Conservation (phyloP, 2,888 invertebrate genomes). For the Linnaemya tessellans region DNA sequence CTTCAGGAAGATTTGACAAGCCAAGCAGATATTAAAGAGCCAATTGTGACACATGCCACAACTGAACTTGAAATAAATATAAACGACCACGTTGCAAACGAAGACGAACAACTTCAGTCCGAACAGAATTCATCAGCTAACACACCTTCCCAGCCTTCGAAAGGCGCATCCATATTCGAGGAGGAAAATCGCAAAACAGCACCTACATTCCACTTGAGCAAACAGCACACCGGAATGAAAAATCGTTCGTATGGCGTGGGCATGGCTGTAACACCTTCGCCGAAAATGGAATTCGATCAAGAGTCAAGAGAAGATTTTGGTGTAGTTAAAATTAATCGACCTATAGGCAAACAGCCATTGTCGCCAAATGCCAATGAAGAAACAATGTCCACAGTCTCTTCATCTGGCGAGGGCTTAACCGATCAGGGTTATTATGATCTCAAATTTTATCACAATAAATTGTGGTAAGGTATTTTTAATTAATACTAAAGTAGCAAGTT, state of each 20-base stretch:
- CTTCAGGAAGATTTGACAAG: slow-evolving; percentile 58
- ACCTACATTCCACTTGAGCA: slow-evolving; percentile 79
- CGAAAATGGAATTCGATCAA: slow-evolving; percentile 83
- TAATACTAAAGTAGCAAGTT: background rate
- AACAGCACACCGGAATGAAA: slow-evolving; percentile 83
- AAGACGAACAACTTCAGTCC: slow-evolving; percentile 42
- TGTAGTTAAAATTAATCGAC: slow-evolving; percentile 81
- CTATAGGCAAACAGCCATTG: slow-evolving; percentile 76
- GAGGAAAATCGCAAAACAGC: slow-evolving; percentile 76
- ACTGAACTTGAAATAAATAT: slow-evolving; percentile 45
- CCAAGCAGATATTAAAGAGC: slow-evolving; percentile 38
- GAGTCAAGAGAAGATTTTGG: slow-evolving; percentile 81
- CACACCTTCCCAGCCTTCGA: slow-evolving; percentile 55
- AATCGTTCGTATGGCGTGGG: slow-evolving; percentile 83
- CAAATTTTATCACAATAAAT: slow-evolving; percentile 90
- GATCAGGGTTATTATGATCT: slow-evolving; percentile 89
- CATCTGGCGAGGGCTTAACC: slow-evolving; percentile 84
- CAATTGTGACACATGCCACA: slow-evolving; percentile 17
- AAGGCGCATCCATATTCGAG: slow-evolving; percentile 62
- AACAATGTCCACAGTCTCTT: slow-evolving; percentile 80
- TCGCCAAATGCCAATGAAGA: slow-evolving; percentile 79
- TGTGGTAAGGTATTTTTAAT: slow-evolving; percentile 85
- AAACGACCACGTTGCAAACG: slow-evolving; percentile 46
- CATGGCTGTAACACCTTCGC: slow-evolving; percentile 82
- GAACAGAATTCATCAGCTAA: slow-evolving; percentile 58